Conservation (phyloP, 2,888 invertebrate genomes). For the Rotaria magnacalcarata region DNA sequence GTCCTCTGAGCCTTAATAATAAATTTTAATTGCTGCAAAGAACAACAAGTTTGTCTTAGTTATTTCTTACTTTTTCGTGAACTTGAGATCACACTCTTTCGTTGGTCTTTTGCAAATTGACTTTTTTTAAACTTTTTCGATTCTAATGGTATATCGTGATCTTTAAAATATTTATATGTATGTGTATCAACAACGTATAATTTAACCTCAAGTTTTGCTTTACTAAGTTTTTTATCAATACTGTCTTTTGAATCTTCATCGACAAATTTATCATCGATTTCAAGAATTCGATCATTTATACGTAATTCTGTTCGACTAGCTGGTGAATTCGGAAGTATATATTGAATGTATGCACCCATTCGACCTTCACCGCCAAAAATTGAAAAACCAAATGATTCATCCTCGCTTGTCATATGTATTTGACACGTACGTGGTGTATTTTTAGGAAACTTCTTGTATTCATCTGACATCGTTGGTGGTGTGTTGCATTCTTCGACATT, state of each 20-base stretch:
- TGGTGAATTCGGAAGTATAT: background rate
- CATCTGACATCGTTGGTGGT: background rate
- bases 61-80: too few relatives aligned
- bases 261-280: background rate
- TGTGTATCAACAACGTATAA: background rate
- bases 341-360: background rate
- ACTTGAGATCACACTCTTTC: rapidly evolving
- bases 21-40: too few relatives aligned
- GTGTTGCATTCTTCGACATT: background rate
- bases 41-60: too few relatives aligned
- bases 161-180: background rate
- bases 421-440: background rate
- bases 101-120: too few relatives aligned
- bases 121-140: background rate
- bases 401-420: background rate
- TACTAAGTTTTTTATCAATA: background rate
- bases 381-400: background rate
- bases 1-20: too few relatives aligned
- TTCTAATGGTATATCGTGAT: background rate
- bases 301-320: background rate
- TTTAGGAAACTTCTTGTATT: background rate
- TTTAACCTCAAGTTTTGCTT: background rate
- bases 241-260: background rate
- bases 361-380: background rate
- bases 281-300: constrained; percentile 4